Evolutionary conservation across 2,113 vertebrate species (phyloP).

Genomic region (Cettia cetti): DNA sequence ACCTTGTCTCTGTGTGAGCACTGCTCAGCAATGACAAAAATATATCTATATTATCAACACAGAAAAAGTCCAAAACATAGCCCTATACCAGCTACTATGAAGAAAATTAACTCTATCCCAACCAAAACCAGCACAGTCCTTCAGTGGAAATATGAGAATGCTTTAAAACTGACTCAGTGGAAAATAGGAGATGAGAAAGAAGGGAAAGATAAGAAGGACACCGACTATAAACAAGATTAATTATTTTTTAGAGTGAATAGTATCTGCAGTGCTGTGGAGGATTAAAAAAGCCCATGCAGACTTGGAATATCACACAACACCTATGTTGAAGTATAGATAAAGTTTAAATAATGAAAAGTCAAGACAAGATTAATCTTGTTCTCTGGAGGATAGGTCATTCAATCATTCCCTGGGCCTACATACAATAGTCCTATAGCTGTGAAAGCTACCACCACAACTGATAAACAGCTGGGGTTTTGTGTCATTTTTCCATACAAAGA

Average conservation of each 20-base stretch:
- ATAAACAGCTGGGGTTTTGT: not conserved
- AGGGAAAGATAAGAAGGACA: not conserved
- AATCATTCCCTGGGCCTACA: not conserved
- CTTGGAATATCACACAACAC: not conserved
- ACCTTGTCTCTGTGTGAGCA: not conserved
- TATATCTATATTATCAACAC: not conserved
- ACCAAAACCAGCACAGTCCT: not conserved
- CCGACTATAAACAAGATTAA: not conserved
- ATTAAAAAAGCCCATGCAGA: not conserved
- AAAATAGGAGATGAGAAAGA: not conserved
- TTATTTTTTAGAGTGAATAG: not conserved
- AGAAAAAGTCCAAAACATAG: not conserved
- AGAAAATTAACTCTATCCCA: not conserved
- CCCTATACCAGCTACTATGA: not conserved
- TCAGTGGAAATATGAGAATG: not conserved
- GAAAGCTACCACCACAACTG: not conserved
- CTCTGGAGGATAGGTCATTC: not conserved
- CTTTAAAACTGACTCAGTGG: not conserved
- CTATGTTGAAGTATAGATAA: not conserved
- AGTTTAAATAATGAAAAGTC: not conserved
- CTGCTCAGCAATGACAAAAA: not conserved
- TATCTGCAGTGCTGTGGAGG: not conserved
- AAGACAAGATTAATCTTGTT: not conserved
- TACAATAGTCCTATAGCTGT: accelerated
- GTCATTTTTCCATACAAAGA: not conserved